Base-by-base conservation (phyloP, 1,140 invertebrate genomes). In the Zophobas atratus region DNA sequence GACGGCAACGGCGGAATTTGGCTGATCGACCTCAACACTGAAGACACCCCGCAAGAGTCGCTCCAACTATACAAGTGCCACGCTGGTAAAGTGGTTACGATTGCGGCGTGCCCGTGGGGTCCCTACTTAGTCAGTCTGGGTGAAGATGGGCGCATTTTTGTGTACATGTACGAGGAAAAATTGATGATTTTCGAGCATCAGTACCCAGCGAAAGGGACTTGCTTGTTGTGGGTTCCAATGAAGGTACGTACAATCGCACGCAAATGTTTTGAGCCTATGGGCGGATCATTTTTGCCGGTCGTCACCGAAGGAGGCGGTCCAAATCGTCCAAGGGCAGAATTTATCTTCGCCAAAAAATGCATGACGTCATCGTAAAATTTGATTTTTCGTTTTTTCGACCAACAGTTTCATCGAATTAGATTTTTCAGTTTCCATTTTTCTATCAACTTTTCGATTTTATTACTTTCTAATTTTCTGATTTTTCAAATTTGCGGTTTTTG, bases 1-100 rank as follows among this genome's bases (percentile, higher is more conserved):
- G 95, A 96, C 88, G 93, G 92, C 33, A 93, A 93, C 79, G 95
- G 95, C 53, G 94, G 93, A 1, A 90, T 97, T 35, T 97, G 95
- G 95, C 88, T 90, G 49, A 89, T 95, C 34, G 94, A 96, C 81
- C 85, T 96, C 1, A 92, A 92, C 39, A 92, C 92, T n/a, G 90
- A 90, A 48, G 88, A 88, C 88, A 38, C 81, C 86, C 55, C 86
- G n/a, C 86, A 77, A 78, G 74, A 86, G 5, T 90, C 93, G 0
- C 84, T 90, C 63, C 91, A 93, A 84, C 84, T 96, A 6, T 90
- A 93, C 55, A 90, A 89, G 0, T 94, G 91, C 81, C 94, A 96
- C 79, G 92, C 94, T 1, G 94, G 95, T 3, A 83, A 89, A n/a
- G 90, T 97, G 0, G 87, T 90, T 0, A 91, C 91, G 1, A 91